Conservation (phyloP, 2,888 invertebrate species). For the Blomia tropicalis region DNA sequence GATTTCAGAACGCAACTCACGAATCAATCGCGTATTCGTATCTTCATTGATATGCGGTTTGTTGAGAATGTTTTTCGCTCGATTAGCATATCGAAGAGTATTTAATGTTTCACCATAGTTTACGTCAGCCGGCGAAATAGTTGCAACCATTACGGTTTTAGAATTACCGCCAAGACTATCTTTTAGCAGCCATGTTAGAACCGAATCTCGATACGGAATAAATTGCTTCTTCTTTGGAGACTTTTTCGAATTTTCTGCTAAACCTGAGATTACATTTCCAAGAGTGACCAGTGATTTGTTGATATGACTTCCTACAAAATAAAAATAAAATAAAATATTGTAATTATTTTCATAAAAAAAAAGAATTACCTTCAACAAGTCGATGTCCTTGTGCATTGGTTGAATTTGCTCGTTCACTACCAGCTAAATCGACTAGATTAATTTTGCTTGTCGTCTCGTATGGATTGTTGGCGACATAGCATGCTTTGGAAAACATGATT, state of each 20-base stretch:
- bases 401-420: slow-evolving; percentile 70
- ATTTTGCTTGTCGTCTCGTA: slow-evolving; percentile 78
- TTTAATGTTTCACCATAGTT: slow-evolving; percentile 74
- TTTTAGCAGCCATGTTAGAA: slow-evolving; percentile 69
- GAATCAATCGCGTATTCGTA: slow-evolving; percentile 67
- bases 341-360: not conserved
- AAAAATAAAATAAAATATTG: not conserved
- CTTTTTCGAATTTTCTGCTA: slow-evolving; percentile 42
- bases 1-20: slow-evolving; percentile 68
- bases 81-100: slow-evolving; percentile 67
- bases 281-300: slow-evolving; percentile 75
- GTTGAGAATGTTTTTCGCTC: slow-evolving; percentile 78
- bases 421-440: slow-evolving; percentile 72
- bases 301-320: slow-evolving; percentile 64
- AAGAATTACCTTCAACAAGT: slow-evolving; percentile 11
- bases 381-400: slow-evolving; percentile 37
- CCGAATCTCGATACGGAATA: slow-evolving; percentile 72
- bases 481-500: slow-evolving; percentile 54
- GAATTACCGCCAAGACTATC: slow-evolving; percentile 77
- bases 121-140: slow-evolving; percentile 58
- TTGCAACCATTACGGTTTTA: slow-evolving; percentile 79
- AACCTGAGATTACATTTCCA: slow-evolving; percentile 68
- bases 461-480: slow-evolving; percentile 52
- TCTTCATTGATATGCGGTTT: slow-evolving; percentile 79
- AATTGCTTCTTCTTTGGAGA: slow-evolving; percentile 3